Percentiles rank a stretch among this genome's conserved stretches.
These are phyloP conservation scores for Oxyteleia sp. DNA, from an alignment of 2,888 invertebrate species.

Conservation along the genomic window DNA sequence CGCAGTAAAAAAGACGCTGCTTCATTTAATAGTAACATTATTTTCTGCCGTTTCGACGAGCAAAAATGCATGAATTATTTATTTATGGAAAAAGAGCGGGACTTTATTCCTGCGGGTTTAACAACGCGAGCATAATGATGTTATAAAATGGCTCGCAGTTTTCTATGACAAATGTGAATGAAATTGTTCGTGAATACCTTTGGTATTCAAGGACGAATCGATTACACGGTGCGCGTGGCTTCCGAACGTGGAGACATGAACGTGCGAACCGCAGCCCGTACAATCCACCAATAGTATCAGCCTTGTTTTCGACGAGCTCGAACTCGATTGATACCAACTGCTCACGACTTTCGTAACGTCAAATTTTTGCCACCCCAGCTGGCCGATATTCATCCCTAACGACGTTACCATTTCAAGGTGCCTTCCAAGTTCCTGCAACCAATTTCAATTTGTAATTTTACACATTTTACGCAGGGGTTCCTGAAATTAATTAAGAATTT, in stretches of 20 bases:
- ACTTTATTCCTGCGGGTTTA: slow-evolving; percentile 32
- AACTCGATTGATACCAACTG: slow-evolving; percentile 90
- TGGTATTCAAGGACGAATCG: slow-evolving; percentile 84
- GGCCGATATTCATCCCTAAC: slow-evolving; percentile 89
- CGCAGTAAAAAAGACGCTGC: too few species aligned
- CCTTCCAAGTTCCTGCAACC: slow-evolving; percentile 84
- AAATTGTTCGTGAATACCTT: slow-evolving; percentile 79
- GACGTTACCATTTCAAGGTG: slow-evolving; percentile 86
- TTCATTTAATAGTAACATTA: slow-evolving; percentile 34
- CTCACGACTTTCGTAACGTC: slow-evolving; percentile 94
- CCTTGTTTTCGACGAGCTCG: slow-evolving; percentile 88
- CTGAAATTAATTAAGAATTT: too few species aligned
- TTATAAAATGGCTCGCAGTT: slow-evolving; percentile 38
- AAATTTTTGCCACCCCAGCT: slow-evolving; percentile 95
- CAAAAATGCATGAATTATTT: slow-evolving; percentile 43
- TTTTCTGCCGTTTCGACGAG: slow-evolving; percentile 3
- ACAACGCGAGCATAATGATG: too few species aligned
- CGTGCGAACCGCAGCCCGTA: slow-evolving; percentile 93
- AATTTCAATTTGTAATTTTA: slow-evolving; percentile 1
- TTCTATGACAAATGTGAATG: slow-evolving; percentile 44
- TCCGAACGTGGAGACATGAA: slow-evolving; percentile 89
- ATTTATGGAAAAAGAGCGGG: slow-evolving; percentile 29
- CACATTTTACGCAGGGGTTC: background rate
- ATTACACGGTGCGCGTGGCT: slow-evolving; percentile 84
- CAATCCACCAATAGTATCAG: slow-evolving; percentile 95